A percentile compares a stretch with the other conserved stretches of the same genome.
Conservation (phyloP, 2,888 invertebrate species). For the Folsomia manolachei region DNA sequence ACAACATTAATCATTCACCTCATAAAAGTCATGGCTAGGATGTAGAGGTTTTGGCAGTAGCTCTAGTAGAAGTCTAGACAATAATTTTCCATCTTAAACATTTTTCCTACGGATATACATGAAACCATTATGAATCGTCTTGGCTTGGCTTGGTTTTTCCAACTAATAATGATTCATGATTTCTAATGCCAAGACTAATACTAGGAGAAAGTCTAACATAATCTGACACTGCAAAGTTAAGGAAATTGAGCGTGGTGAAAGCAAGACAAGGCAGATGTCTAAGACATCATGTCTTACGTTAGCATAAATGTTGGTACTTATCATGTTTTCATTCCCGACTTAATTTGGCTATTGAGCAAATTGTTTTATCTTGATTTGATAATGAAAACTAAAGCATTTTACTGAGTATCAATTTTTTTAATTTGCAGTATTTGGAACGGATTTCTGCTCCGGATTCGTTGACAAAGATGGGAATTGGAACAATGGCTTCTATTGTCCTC, state of each 20-base stretch:
- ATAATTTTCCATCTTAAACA: neutral
- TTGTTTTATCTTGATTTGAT: no score
- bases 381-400: neutral
- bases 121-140: no score
- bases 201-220: neutral
- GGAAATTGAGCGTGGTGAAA: neutral
- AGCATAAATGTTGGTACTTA: no score
- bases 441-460: conserved; percentile 54
- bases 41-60: no score
- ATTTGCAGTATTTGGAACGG: conserved; percentile 52
- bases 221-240: neutral
- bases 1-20: conserved; percentile 17
- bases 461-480: conserved; percentile 54
- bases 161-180: neutral
- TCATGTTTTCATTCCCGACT: no score
- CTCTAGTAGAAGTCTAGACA: neutral
- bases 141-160: no score
- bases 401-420: neutral
- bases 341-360: no score
- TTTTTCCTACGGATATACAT: no score
- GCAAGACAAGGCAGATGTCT: neutral
- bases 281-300: neutral
- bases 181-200: neutral
- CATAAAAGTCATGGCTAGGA: conserved; percentile 5
- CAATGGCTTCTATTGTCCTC: conserved; percentile 54